These are phyloP conservation scores for Eleutherodactylus coqui DNA, from an alignment of 2,797 vertebrate species.

Conservation along the genomic window DNA sequence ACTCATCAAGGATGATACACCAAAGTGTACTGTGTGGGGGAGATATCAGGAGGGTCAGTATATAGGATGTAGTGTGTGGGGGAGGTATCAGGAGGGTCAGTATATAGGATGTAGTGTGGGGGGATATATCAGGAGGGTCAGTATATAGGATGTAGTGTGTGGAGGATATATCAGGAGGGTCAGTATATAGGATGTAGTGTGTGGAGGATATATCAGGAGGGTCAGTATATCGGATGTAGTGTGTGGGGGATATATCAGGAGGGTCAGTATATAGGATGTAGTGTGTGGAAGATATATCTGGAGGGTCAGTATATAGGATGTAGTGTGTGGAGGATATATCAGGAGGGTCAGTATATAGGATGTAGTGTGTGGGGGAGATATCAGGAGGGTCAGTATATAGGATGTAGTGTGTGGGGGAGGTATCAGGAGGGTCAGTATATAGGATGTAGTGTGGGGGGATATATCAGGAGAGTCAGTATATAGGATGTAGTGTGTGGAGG, in stretches of 20 bases:
- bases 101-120: neutral
- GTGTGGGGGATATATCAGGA: neutral
- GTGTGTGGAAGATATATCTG: no score
- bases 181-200: neutral
- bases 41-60: neutral
- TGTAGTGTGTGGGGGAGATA: neutral
- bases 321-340: no score
- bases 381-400: neutral
- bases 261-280: neutral
- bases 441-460: neutral
- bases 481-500: neutral
- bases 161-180: neutral
- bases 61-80: neutral
- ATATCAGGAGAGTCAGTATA: slow-evolving; percentile 9
- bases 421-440: neutral
- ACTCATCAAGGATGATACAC: no score
- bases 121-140: neutral
- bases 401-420: neutral
- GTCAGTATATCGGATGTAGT: neutral
- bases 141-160: neutral
- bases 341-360: neutral
- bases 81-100: neutral
- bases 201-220: neutral
- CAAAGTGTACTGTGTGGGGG: neutral
- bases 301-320: no score